phyloP scores from a whole-genome alignment of 2,888 invertebrate species.

The Dexiosoma caninum region DNA sequence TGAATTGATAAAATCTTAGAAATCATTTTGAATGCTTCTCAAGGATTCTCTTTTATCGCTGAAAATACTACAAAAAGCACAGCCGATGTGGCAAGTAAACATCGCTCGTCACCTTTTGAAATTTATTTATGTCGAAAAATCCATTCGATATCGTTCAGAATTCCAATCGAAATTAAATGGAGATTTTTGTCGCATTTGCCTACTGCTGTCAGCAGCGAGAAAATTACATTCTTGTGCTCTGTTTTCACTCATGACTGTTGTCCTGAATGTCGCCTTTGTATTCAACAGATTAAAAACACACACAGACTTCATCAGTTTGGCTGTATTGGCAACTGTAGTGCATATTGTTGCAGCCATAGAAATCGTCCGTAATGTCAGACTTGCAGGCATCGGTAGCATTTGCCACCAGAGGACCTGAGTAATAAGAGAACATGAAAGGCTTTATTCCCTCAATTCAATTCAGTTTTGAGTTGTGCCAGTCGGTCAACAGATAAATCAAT shows the following conservation, averaged over 20 bases:
- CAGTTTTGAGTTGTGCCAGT: conserved; percentile 43
- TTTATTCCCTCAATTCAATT: conserved; percentile 52
- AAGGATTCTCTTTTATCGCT: too few relatives aligned
- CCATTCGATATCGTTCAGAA: too few relatives aligned
- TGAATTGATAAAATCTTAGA: too few relatives aligned
- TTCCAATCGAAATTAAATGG: too few relatives aligned
- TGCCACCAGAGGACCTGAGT: neutral
- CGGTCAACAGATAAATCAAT: conserved; percentile 64
- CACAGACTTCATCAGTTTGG: conserved; percentile 12
- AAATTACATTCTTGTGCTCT: neutral
- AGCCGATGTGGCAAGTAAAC: too few relatives aligned
- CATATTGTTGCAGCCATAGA: conserved; percentile 42
- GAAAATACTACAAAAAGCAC: too few relatives aligned
- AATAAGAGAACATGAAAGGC: conserved; percentile 15
- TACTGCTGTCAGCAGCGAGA: too few relatives aligned
- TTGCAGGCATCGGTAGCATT: neutral
- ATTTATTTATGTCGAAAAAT: too few relatives aligned
- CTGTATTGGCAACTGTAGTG: conserved; percentile 2
- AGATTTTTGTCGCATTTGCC: too few relatives aligned
- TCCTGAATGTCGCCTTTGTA: neutral
- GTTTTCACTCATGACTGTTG: neutral
- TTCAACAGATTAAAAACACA: conserved; percentile 21
- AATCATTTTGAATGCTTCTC: too few relatives aligned
- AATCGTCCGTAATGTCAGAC: neutral
- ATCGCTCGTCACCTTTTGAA: too few relatives aligned